phyloP scores from a whole-genome alignment of 2,113 vertebrate species.

The Stegostoma tigrinum region DNA sequence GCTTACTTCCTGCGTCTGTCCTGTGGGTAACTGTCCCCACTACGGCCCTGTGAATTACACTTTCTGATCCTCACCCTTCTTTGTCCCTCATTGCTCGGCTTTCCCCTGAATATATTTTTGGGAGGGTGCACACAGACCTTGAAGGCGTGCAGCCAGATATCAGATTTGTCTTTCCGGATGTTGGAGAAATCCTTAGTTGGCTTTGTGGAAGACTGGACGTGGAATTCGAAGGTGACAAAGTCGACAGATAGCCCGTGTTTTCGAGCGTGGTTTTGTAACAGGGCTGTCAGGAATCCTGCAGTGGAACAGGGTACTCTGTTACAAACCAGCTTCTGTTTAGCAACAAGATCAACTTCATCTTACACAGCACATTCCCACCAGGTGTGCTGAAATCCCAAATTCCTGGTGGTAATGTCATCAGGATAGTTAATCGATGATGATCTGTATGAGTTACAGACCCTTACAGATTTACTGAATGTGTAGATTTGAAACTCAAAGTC shows the following conservation, averaged over 20 bases:
- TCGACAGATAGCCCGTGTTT: slow-evolving; percentile 43
- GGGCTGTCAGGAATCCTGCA: slow-evolving; percentile 52
- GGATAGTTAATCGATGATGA: too few relatives aligned
- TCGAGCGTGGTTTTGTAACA: slow-evolving; percentile 51
- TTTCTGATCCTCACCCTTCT: too few relatives aligned
- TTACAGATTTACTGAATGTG: too few relatives aligned
- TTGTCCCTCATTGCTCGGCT: not conserved
- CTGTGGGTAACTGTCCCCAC: too few relatives aligned
- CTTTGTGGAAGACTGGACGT: not conserved
- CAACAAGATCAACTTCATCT: not conserved
- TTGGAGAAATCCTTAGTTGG: slow-evolving; percentile 9
- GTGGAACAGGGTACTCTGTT: not conserved
- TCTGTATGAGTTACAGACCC: too few relatives aligned
- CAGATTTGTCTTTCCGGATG: slow-evolving; percentile 34
- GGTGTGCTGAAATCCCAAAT: too few relatives aligned
- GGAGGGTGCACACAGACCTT: slow-evolving; percentile 43
- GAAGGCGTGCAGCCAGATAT: slow-evolving; percentile 44
- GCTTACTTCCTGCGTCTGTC: too few relatives aligned
- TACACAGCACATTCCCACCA: not conserved
- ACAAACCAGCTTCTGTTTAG: not conserved
- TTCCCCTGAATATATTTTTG: not conserved
- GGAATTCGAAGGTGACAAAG: slow-evolving; percentile 47
- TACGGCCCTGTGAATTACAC: too few relatives aligned
- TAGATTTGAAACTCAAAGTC: too few relatives aligned
- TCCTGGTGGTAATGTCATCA: too few relatives aligned